phyloP scores from a whole-genome alignment of 2,888 invertebrate species.

The Tupiocoris notatus region DNA sequence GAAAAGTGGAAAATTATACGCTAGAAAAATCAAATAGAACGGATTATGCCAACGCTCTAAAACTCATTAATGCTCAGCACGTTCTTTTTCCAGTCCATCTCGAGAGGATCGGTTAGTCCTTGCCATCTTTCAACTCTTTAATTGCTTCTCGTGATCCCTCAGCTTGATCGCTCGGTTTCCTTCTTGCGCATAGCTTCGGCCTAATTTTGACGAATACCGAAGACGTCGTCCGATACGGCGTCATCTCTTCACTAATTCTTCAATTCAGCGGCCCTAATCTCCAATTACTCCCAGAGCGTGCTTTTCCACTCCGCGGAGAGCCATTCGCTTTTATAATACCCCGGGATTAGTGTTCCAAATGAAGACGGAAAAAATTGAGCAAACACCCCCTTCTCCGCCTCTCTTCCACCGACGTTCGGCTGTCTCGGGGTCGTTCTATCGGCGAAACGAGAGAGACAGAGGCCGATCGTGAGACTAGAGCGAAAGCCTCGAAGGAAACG shows the following conservation, averaged over 20 bases:
- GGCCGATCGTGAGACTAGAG: neutral
- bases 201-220: conserved; percentile 43
- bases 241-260: conserved; percentile 44
- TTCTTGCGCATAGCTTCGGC: conserved; percentile 4
- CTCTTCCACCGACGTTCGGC: too few relatives aligned
- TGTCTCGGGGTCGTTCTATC: too few relatives aligned
- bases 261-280: conserved; percentile 46
- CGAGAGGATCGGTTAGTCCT: neutral
- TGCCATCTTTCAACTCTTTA: neutral
- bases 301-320: conserved; percentile 1
- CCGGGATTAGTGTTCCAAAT: conserved; percentile 46
- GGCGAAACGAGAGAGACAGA: too few relatives aligned
- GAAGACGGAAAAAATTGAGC: conserved; percentile 45
- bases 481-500: conserved; percentile 4
- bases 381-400: conserved; percentile 18
- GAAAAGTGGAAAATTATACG: too few relatives aligned
- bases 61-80: neutral
- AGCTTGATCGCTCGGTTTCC: neutral
- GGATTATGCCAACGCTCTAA: too few relatives aligned
- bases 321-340: conserved; percentile 39
- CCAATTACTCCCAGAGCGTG: conserved; percentile 44
- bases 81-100: neutral
- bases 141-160: neutral
- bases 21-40: too few relatives aligned
- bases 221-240: neutral